Conservation (phyloP, 2,113 vertebrate species). For the Clinocottus analis region DNA sequence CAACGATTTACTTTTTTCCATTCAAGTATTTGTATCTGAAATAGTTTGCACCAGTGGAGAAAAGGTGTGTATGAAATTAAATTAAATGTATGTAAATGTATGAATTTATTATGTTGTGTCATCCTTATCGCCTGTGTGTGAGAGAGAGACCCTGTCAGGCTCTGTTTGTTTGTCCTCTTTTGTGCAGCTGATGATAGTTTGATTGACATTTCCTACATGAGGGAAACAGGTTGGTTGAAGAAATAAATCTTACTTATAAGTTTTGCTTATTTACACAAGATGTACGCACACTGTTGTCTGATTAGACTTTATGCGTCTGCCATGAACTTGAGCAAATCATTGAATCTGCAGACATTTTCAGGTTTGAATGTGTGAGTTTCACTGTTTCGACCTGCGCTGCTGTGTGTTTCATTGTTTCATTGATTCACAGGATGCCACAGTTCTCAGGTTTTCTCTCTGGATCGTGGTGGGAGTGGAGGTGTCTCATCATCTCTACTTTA, state of each 20-base stretch:
- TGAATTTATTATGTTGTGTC: not conserved
- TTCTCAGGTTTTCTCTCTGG: not conserved
- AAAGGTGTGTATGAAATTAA: too few species aligned
- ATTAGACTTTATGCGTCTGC: not conserved
- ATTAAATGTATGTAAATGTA: too few species aligned
- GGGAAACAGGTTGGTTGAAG: not conserved
- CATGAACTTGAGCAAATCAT: not conserved
- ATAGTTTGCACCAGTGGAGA: too few species aligned
- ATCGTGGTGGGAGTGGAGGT: not conserved
- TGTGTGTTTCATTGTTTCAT: not conserved
- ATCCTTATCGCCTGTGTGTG: not conserved
- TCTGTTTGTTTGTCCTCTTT: slow-evolving; percentile 56
- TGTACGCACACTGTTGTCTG: not conserved
- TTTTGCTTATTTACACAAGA: not conserved
- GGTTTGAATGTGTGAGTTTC: not conserved
- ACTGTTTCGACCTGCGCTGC: not conserved
- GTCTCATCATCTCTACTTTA: not conserved
- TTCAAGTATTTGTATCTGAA: too few species aligned
- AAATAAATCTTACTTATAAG: not conserved
- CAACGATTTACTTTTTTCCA: too few species aligned
- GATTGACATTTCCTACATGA: slow-evolving; percentile 37
- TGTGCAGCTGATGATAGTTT: slow-evolving; percentile 51
- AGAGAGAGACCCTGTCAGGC: not conserved
- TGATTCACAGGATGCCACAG: not conserved
- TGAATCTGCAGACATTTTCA: not conserved